Evolutionary conservation across 2,888 invertebrate species (phyloP), one percentile per base, ranked within the genome.

Genomic region (Meta bourneti): DNA sequence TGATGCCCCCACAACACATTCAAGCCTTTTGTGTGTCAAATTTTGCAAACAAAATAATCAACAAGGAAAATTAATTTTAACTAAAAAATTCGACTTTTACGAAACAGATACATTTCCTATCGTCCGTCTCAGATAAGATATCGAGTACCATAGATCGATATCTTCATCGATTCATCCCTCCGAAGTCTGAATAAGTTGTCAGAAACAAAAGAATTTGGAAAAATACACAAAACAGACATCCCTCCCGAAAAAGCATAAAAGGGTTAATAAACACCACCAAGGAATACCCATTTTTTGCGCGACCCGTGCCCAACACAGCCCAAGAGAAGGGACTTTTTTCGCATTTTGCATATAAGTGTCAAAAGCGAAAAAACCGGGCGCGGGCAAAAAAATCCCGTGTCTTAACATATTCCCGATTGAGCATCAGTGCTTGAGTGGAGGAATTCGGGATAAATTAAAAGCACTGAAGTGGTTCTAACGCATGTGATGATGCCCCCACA

Each of bases 351-450:
- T 91, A 90, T 83, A 84, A 90, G 75, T 82, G 72, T 79, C 77
- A 71, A 72, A 72, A 72, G 8, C 9, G 16, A 69, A 69, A 69
- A 4, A 69, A 69, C 11, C 5, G 16, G 51, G 72, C 13, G 34
- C 7, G 82, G 8, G 74, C 49, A 77, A 91, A 91, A 91, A 80
- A 84, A 75, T n/a, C 34, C 71, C 20, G 74, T 34, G 82, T 86
- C 77, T 91, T 91, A 91, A 87, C 91, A 91, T 87, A 86, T 91
- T 87, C 87, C 80, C 81, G 85, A 90, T 90, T 90, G 90, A 90
- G 90, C 85, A 90, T 85, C 90, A 90, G 72, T 90, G 90, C 90
- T 90, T 84, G 71, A 83, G 85, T 85, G 71, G 85, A 85, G 79
- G 90, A 80, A 90, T 90, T 90, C 52, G 74, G 80, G 72, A 85